Evolutionary conservation across 1,140 invertebrate species (phyloP), one percentile per base, ranked within the genome.

Genomic region (Apis dorsata): DNA sequence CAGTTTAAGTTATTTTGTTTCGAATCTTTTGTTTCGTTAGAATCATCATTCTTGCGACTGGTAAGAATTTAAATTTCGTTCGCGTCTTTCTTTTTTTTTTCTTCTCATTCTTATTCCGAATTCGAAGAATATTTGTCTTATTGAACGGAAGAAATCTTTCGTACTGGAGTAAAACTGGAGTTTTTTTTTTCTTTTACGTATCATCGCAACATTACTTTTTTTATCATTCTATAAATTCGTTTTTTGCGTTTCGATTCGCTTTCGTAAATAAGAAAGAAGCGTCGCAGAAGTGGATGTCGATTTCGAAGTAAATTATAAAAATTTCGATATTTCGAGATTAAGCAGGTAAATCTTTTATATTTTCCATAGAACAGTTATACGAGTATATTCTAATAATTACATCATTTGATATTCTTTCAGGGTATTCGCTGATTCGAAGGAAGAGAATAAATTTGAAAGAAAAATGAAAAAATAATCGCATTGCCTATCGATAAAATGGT

Each of bases 31-130:
- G 62, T 81, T 17, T 53, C 49, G 12, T 79, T 59, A 21, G 12
- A 44, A 51, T 21, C 53, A 65, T 70, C 10, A 28, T 57, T 57
- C 44, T 70, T 44, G 10, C 51, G 12, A 28, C 60, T 13, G 24
- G 44, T 72, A 34, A 53, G 49, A 53, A 80, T 73, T 44, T 62
- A 74, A 68, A 81, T 59, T 59, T 66, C n/a, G 17, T 44, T n/a
- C 57, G 7, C n/a, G 24, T 59, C 34, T 44, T 49, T 55, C 53
- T n/a, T 0, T 57, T 2, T 55, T 19, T n/a, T 59, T 21, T 19
- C 81, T 55, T 17, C 9, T 17, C 34, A 19, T 15, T 55, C 15
- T n/a, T 81, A 44, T 24, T n/a, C 10, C 62, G 19, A 51, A 72
- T 57, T 11, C 9, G 10, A 66, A 28, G 8, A 63, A 63, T 44